Evolutionary conservation across 1,140 invertebrate genomes (phyloP).

Genomic region (Bombyx mandarina): DNA sequence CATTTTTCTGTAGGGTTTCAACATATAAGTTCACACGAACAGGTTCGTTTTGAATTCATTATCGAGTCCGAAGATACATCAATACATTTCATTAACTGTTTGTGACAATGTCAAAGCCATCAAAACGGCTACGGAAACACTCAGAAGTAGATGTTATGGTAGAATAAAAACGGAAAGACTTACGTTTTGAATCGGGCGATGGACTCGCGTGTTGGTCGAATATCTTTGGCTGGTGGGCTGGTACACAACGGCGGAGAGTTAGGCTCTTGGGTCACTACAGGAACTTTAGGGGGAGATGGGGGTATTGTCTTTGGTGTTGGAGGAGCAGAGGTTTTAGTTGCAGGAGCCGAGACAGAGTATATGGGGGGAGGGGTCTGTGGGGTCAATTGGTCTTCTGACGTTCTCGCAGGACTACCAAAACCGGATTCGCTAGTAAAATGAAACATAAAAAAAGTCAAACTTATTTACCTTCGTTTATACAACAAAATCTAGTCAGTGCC

Average conservation of each 20-base stretch:
- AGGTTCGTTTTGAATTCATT: too few relatives aligned
- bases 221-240: constrained; percentile 52
- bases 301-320: constrained; percentile 21
- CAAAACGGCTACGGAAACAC: neutral
- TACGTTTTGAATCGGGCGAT: constrained; percentile 66
- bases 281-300: constrained; percentile 21
- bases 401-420: constrained; percentile 60
- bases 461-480: too few relatives aligned
- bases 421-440: constrained; percentile 57
- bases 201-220: constrained; percentile 46
- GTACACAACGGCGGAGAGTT: constrained; percentile 58
- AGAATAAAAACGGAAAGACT: constrained; percentile 19
- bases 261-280: constrained; percentile 23
- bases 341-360: neutral
- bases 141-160: neutral
- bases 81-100: too few relatives aligned
- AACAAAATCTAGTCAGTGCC: too few relatives aligned
- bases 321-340: constrained; percentile 26
- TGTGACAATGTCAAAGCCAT: too few relatives aligned
- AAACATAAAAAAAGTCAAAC: neutral
- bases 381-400: constrained; percentile 51
- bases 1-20: neutral
- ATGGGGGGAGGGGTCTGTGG: constrained; percentile 49
- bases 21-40: neutral
- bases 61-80: too few relatives aligned